phyloP scores from a whole-genome alignment of 2,797 vertebrate genomes.

The Alcedo atthis region DNA sequence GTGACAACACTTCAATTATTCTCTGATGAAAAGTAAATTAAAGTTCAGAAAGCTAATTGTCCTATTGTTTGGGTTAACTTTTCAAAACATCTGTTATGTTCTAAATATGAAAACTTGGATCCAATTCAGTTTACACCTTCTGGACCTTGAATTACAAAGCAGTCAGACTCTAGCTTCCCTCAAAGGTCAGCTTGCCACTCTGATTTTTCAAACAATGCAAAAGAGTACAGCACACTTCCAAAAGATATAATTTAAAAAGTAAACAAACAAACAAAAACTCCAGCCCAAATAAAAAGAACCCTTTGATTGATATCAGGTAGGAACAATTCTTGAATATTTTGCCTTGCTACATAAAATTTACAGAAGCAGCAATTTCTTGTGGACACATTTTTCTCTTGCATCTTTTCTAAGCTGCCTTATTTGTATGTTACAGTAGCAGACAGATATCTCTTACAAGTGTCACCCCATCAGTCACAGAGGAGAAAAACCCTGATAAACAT shows the following conservation, averaged over 20 bases:
- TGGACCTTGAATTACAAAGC: neutral
- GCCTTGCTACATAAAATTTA: neutral
- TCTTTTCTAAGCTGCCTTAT: neutral
- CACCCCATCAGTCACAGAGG: neutral
- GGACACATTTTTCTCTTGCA: neutral
- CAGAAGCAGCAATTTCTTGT: neutral
- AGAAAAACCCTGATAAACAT: neutral
- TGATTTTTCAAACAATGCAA: neutral
- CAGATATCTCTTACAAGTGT: slow-evolving; percentile 2
- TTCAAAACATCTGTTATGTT: neutral
- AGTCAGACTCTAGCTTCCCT: neutral
- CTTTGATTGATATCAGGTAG: neutral
- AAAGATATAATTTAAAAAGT: neutral
- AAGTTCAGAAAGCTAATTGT: neutral
- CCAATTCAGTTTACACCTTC: neutral
- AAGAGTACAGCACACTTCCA: neutral
- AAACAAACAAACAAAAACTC: neutral
- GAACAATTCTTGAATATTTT: neutral
- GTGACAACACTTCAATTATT: neutral
- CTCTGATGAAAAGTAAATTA: neutral
- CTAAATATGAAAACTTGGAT: neutral
- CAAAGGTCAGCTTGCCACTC: neutral
- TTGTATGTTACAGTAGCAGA: neutral
- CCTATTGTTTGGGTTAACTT: neutral
- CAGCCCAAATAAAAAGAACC: neutral